These are phyloP conservation scores for Elgaria multicarinata DNA, from an alignment of 2,113 vertebrate species.

Conservation along the genomic window DNA sequence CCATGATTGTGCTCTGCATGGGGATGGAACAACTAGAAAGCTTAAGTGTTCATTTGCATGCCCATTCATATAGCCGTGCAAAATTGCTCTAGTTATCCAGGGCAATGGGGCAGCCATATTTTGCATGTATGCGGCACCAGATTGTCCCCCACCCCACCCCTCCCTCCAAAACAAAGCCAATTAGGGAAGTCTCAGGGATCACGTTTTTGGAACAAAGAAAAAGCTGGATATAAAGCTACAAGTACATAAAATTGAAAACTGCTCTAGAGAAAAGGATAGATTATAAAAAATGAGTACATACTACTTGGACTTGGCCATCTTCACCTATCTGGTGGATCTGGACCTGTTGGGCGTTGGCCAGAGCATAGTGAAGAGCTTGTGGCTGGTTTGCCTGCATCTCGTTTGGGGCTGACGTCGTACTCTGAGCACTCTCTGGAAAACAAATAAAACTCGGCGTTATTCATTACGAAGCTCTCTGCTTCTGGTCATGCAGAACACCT, in stretches of 20 bases:
- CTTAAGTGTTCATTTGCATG: not conserved
- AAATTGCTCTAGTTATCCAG: rapidly evolving
- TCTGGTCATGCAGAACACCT: rapidly evolving
- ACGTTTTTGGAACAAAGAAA: not conserved
- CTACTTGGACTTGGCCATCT: slow-evolving; percentile 98
- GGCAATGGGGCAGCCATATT: not conserved
- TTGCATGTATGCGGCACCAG: not conserved
- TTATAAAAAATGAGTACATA: slow-evolving; percentile 73
- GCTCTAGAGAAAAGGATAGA: rapidly evolving
- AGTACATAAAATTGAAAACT: not conserved
- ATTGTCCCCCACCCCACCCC: not conserved
- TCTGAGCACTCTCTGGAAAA: slow-evolving; percentile 77
- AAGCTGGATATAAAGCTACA: rapidly evolving
- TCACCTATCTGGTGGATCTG: slow-evolving; percentile 98
- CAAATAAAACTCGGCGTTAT: not conserved
- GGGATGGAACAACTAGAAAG: not conserved
- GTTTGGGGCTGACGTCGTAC: slow-evolving; percentile 76
- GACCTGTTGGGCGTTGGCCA: slow-evolving; percentile 93
- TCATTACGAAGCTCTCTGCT: rapidly evolving
- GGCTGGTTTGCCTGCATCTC: slow-evolving; percentile 85
- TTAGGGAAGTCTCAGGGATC: rapidly evolving
- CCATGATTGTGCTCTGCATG: not conserved
- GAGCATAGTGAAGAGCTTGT: slow-evolving; percentile 93
- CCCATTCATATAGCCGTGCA: rapidly evolving
- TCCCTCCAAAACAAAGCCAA: rapidly evolving